A percentile compares a stretch with the other conserved stretches of the same genome.
Evolutionary conservation across 2,797 vertebrate genomes (phyloP).

Genomic region (Alauda arvensis): DNA sequence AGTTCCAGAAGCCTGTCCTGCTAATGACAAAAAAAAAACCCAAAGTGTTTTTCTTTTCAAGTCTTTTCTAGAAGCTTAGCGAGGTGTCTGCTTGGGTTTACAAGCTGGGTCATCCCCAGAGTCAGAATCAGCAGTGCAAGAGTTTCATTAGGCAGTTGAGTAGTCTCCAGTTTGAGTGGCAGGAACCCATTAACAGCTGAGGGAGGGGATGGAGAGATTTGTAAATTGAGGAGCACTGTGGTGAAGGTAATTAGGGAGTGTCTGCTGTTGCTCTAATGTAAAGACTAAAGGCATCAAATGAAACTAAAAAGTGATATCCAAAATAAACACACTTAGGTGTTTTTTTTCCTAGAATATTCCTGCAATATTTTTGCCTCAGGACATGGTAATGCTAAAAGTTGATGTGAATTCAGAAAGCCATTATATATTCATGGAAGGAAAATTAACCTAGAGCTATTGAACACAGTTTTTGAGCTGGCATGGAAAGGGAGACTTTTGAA

Average conservation of each 20-base stretch:
- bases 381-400: not conserved
- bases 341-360: not conserved
- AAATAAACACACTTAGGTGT: not conserved
- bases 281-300: not conserved
- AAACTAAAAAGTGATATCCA: not conserved
- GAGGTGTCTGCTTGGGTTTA: not conserved
- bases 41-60: not conserved
- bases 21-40: not conserved
- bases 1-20: not conserved
- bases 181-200: not conserved
- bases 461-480: not conserved
- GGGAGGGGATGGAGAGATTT: not conserved
- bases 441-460: slow-evolving; percentile 39
- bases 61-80: not conserved
- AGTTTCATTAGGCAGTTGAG: not conserved
- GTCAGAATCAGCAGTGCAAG: not conserved
- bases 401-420: not conserved
- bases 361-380: not conserved
- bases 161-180: not conserved
- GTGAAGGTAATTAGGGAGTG: not conserved
- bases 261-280: not conserved
- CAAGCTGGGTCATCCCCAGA: not conserved
- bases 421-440: not conserved
- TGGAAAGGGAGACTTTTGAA: slow-evolving; percentile 14
- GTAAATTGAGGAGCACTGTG: not conserved